phyloP scores from a whole-genome alignment of 2,797 vertebrate genomes.

The Moxostoma hubbsi region DNA sequence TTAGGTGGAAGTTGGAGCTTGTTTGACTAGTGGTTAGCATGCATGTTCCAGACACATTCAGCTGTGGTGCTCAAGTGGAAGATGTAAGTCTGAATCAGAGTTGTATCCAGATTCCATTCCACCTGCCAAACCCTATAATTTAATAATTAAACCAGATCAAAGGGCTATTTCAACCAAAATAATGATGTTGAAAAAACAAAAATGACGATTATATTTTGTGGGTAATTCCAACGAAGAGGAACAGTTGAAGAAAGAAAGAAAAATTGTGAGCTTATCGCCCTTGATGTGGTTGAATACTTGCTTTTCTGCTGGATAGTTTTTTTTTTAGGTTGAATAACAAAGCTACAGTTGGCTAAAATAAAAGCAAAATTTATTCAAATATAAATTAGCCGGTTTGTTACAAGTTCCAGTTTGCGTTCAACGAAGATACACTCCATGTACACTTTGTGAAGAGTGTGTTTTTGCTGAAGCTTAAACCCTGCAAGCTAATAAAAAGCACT shows the following conservation, averaged over 20 bases:
- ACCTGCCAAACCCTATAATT: no score
- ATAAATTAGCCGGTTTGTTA: conserved; percentile 49
- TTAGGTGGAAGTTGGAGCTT: no score
- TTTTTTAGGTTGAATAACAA: conserved; percentile 45
- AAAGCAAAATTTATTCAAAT: conserved; percentile 47
- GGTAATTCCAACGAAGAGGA: background rate
- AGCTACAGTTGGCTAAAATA: conserved; percentile 34
- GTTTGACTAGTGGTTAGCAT: no score
- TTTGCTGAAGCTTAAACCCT: conserved; percentile 33
- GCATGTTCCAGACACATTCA: no score
- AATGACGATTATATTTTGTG: no score
- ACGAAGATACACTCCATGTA: background rate
- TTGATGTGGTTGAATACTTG: background rate
- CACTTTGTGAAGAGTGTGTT: conserved; percentile 16
- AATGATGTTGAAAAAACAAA: background rate
- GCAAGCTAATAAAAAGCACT: conserved; percentile 44
- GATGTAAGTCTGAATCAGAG: no score
- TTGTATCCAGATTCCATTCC: no score
- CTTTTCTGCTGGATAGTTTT: conserved; percentile 35
- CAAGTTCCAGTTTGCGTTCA: conserved; percentile 29
- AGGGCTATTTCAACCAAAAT: no score
- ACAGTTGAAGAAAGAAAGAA: conserved; percentile 14
- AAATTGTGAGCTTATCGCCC: conserved; percentile 5
- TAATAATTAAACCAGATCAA: no score
- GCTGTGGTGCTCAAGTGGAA: no score